Conservation (phyloP, 30 jellyfish, hydroid and myxozoan species). For the Phacellophora camtschatica region DNA sequence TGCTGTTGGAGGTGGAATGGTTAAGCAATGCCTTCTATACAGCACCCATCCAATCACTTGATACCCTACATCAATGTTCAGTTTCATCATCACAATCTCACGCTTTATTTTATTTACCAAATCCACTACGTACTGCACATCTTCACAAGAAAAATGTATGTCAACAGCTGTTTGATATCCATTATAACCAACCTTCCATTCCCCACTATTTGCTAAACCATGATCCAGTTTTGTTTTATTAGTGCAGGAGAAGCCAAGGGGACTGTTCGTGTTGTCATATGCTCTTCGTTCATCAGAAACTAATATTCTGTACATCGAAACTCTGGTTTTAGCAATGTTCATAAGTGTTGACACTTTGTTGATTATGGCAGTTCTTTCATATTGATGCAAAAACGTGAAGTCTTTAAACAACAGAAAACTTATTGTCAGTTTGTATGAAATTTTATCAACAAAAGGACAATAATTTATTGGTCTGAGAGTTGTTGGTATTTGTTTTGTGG, state of each 20-base stretch:
- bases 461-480: background rate
- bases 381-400: constrained; percentile 5
- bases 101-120: constrained; percentile 27
- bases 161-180: constrained; percentile 58
- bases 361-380: constrained; percentile 20
- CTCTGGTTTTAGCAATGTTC: background rate
- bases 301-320: background rate
- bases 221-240: constrained; percentile 32
- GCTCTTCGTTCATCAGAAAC: constrained; percentile 20
- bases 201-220: constrained; percentile 48
- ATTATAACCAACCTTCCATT: constrained; percentile 25
- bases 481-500: too few species aligned
- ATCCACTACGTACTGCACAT: constrained; percentile 7
- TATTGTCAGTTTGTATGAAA: constrained; percentile 11
- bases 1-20: too few species aligned
- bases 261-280: constrained; percentile 10
- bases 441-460: constrained; percentile 5
- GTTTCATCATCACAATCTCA: constrained; percentile 27
- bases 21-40: constrained; percentile 33
- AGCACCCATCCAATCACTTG: constrained; percentile 67
- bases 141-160: constrained; percentile 15
- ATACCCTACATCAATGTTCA: constrained; percentile 24
- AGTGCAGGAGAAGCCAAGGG: constrained; percentile 38
- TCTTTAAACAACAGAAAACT: constrained; percentile 45
- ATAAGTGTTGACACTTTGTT: constrained; percentile 9